phyloP scores from a whole-genome alignment of 2,797 vertebrate genomes.

The Apogon hyalosoma region DNA sequence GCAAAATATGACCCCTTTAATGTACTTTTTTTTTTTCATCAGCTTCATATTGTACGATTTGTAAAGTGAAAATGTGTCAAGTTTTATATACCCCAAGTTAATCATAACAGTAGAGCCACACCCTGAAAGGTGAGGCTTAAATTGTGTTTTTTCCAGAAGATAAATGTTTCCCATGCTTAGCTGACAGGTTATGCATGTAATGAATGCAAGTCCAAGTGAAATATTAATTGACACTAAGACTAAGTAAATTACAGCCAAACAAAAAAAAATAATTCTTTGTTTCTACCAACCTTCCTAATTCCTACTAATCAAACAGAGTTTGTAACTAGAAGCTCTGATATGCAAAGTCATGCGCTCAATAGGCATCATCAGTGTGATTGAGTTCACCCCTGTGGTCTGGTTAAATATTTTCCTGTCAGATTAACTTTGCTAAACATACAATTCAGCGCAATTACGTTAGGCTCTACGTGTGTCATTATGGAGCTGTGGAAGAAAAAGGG shows the following conservation, averaged over 20 bases:
- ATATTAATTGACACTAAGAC: neutral
- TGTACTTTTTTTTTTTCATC: no score
- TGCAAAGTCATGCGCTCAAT: slow-evolving; percentile 59
- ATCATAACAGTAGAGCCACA: no score
- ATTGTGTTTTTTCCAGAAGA: neutral
- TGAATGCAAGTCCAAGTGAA: neutral
- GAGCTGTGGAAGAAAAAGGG: slow-evolving; percentile 22
- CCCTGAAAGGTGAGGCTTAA: no score
- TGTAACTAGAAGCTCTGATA: slow-evolving; percentile 31
- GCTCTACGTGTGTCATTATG: slow-evolving; percentile 45
- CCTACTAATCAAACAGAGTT: slow-evolving; percentile 41
- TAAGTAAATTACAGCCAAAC: slow-evolving; percentile 22
- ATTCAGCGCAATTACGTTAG: slow-evolving; percentile 68
- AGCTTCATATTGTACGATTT: no score
- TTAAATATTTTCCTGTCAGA: slow-evolving; percentile 78
- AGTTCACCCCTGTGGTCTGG: slow-evolving; percentile 63
- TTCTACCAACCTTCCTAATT: slow-evolving; percentile 20
- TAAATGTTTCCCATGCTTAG: neutral
- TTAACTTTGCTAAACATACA: slow-evolving; percentile 81
- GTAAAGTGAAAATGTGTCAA: no score
- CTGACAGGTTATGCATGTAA: neutral
- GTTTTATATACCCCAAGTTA: no score
- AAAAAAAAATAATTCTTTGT: slow-evolving; percentile 19
- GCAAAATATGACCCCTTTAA: no score
- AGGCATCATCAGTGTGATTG: slow-evolving; percentile 62